Conservation (phyloP, 2,888 invertebrate species). For the Chromoteleia sp. region DNA sequence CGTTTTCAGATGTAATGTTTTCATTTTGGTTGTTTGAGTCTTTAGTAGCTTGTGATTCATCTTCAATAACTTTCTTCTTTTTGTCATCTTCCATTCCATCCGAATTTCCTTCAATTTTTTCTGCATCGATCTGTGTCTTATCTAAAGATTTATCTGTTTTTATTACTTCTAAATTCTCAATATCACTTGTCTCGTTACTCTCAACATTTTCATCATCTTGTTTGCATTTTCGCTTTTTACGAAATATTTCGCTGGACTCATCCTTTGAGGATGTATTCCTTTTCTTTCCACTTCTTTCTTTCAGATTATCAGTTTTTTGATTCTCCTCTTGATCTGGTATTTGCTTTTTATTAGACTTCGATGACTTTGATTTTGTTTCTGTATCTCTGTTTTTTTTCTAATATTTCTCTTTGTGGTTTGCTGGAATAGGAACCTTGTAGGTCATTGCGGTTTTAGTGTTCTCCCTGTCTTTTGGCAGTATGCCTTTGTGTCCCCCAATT, state of each 20-base stretch:
- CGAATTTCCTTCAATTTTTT: not conserved
- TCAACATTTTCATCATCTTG: constrained; percentile 66
- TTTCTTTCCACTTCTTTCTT: constrained; percentile 72
- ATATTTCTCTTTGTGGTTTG: constrained; percentile 80
- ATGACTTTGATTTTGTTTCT: constrained; percentile 71
- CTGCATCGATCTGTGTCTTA: not conserved
- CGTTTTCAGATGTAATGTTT: constrained; percentile 1
- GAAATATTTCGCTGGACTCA: constrained; percentile 63
- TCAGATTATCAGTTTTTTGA: constrained; percentile 50
- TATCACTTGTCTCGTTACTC: constrained; percentile 8
- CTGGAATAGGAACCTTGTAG: constrained; percentile 83
- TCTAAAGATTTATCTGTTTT: constrained; percentile 5
- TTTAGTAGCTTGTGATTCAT: constrained; percentile 12
- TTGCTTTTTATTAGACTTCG: constrained; percentile 47
- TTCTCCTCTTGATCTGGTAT: constrained; percentile 46
- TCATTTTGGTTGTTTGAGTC: constrained; percentile 9
- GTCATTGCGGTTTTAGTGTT: constrained; percentile 83
- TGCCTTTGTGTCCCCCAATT: constrained; percentile 82
- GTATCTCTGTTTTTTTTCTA: constrained; percentile 73
- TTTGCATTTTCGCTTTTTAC: constrained; percentile 74
- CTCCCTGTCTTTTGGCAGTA: constrained; percentile 82
- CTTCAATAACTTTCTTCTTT: constrained; percentile 50
- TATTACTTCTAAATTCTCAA: not conserved
- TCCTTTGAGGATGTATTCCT: constrained; percentile 57
- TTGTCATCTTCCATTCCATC: not conserved